These are phyloP conservation scores for Pseudomyrmex pallidus DNA, from an alignment of 1,140 invertebrate genomes.

Conservation along the genomic window DNA sequence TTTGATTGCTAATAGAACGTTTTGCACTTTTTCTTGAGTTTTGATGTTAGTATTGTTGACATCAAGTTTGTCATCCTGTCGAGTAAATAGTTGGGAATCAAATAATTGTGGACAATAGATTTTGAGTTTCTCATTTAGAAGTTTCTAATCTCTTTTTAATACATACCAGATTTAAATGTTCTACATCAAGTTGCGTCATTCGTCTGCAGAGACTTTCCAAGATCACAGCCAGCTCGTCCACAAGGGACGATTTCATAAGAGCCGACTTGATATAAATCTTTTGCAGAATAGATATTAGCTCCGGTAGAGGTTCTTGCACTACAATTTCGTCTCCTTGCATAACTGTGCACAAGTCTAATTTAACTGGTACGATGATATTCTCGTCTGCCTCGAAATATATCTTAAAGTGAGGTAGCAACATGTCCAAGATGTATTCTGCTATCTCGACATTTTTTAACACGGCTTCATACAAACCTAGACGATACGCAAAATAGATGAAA, in stretches of 20 bases:
- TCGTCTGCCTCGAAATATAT: constrained; percentile 83
- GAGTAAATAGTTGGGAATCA: neutral
- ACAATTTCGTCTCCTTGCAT: constrained; percentile 78
- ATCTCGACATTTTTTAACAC: constrained; percentile 83
- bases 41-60: constrained; percentile 67
- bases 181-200: constrained; percentile 77
- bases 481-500: neutral
- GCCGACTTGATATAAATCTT: constrained; percentile 78
- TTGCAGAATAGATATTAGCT: constrained; percentile 80
- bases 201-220: constrained; percentile 81
- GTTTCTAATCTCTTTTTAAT: constrained; percentile 2
- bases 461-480: constrained; percentile 83
- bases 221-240: constrained; percentile 74
- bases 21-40: constrained; percentile 83
- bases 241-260: constrained; percentile 41
- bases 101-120: constrained; percentile 49
- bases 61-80: constrained; percentile 82
- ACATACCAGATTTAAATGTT: constrained; percentile 82
- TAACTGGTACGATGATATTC: constrained; percentile 77
- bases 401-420: constrained; percentile 84
- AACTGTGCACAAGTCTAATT: constrained; percentile 84
- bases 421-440: constrained; percentile 83
- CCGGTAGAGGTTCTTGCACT: constrained; percentile 81
- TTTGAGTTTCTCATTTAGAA: constrained; percentile 34
- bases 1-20: constrained; percentile 83